Base-by-base conservation (phyloP, 2,113 vertebrate genomes). In the Xenopus borealis region DNA sequence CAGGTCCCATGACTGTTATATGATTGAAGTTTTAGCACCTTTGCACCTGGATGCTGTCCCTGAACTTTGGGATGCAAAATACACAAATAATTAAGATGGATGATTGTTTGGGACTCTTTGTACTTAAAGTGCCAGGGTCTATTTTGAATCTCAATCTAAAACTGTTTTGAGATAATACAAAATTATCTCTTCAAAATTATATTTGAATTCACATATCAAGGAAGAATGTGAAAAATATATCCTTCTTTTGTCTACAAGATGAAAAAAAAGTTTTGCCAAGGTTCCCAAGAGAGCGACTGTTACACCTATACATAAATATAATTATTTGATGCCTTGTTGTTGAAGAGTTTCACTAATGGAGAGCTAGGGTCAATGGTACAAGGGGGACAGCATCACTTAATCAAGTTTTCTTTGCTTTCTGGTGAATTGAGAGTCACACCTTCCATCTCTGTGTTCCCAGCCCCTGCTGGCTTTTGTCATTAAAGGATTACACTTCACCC, bases 401-500 rank as follows among this genome's bases (percentile, higher is more conserved):
- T 75, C 73, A 77, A 62, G n/a, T 69, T 70, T 64, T 64, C 27
- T 69, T 46, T 63, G 57, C 44, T 61, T 68, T 67, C 55, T 47
- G 16, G 33, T 55, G 59, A 70, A 63, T 70, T 57, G 67, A 50
- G 73, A 69, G 58, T 75, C 73, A 69, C 73, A 77, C 67, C 66
- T 77, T 77, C 47, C 61, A 47, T 64, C 18, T 52, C 47, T 23
- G 16, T 7, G 47, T 62, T 59, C 45, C 19, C 33, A 45, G 30
- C 70, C 59, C 66, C 74, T 40, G 69, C 74, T 77, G 74, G 45
- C 74, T 70, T 74, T 40, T 75, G 66, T 77, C 74, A 77, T 77
- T 77, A 77, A 70, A 77, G 58, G 69, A 77, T 77, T 61, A 69
- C 74, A 77, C 74, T 61, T 77, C 47, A 62, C 68, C 33, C 47